These are phyloP conservation scores for Apamea monoglypha DNA, from an alignment of 2,888 invertebrate genomes.

Conservation along the genomic window DNA sequence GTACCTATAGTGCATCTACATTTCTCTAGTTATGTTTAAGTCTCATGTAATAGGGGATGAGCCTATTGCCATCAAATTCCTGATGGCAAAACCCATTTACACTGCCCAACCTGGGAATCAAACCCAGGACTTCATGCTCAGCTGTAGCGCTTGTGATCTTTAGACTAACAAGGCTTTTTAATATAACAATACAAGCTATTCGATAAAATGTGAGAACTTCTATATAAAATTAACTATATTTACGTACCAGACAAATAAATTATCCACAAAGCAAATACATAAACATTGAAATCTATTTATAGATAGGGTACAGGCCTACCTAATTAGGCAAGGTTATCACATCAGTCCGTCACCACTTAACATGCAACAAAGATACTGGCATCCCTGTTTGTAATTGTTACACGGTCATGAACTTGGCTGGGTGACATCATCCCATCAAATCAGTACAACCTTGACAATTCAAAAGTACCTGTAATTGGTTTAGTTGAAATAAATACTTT, in stretches of 20 bases:
- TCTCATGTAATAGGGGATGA: neutral
- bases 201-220: neutral
- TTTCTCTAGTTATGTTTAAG: neutral
- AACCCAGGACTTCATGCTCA: neutral
- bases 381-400: slow-evolving; percentile 75
- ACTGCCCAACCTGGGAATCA: neutral
- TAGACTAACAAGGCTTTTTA: neutral
- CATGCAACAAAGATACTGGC: slow-evolving; percentile 73
- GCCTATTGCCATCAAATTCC: too few species aligned
- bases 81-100: neutral
- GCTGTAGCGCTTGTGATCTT: neutral
- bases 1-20: neutral
- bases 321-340: slow-evolving; percentile 72
- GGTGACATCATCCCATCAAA: slow-evolving; percentile 85
- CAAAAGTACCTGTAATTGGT: too few species aligned
- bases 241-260: neutral
- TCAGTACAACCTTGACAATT: too few species aligned
- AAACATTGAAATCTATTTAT: slow-evolving; percentile 37
- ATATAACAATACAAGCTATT: neutral
- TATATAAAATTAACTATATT: neutral
- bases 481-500: too few species aligned
- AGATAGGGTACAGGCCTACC: slow-evolving; percentile 24
- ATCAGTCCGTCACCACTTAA: slow-evolving; percentile 79
- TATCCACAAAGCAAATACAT: slow-evolving; percentile 2
- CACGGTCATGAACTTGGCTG: slow-evolving; percentile 72